Evolutionary conservation across 2,797 vertebrate species (phyloP), one percentile per base, ranked within the genome.

Genomic region (Novumbra hubbsi): DNA sequence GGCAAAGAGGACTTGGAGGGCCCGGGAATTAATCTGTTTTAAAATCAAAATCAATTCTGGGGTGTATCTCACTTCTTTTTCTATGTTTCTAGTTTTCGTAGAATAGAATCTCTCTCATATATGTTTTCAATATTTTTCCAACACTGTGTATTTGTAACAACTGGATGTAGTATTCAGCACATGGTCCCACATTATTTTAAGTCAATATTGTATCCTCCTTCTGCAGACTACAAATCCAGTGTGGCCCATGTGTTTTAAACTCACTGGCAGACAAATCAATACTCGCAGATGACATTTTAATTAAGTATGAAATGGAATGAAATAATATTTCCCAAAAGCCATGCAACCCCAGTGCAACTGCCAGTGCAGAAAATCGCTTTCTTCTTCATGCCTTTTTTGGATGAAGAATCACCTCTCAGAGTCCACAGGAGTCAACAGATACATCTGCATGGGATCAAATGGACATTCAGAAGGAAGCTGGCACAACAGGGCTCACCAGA

Each of bases 111-210:
- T 63, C 19, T 41, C 67, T 68, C 66, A 41, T 80, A 83, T 86
- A 79, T 82, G 80, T 76, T 79, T 70, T 76, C 19, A 78, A 77
- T 77, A 76, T 74, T 48, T 70, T 83, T 81, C 78, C 41, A 82
- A 75, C 73, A 64, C 60, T 49, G 64, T 38, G 19, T 57, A 11
- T 12, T n/a, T 57, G 19, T 57, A n/a, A 57, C n/a, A 45, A 45
- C 41, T 11, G 11, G 41, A 45, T 45, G 12, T 45, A 45, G 41
- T 45, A 57, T 57, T n/a, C 19, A 57, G n/a, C 52, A n/a, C n/a
- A 57, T 4, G 21, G 52, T 57, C 52, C 17, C 11, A 57, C 34
- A 76, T 81, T 70, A 77, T 41, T 69, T 71, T 9, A 70, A 52
- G 71, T 70, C 48, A 16, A 38, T 64, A 66, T 79, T 57, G n/a